Conservation (phyloP, 2,888 invertebrate genomes). For the Alviniconcha strummeri region DNA sequence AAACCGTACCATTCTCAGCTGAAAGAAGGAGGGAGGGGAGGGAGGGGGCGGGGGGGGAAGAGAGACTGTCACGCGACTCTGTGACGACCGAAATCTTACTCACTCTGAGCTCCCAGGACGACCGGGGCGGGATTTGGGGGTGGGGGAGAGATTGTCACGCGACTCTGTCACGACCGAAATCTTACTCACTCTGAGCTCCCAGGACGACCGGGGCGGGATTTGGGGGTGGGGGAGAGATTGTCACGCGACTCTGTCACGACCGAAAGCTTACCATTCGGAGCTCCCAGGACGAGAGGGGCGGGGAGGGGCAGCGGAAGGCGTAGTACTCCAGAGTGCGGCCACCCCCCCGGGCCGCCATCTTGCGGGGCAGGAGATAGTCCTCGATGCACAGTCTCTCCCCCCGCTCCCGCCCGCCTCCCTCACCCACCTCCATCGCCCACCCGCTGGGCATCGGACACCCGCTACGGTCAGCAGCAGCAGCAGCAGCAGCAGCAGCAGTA, state of each 20-base stretch:
- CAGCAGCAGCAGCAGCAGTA: neutral
- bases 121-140: constrained; percentile 1
- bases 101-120: constrained; percentile 15
- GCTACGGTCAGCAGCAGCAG: neutral
- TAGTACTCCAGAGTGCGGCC: neutral
- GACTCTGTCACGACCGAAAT: no score
- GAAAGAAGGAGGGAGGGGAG: no score
- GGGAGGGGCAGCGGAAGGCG: constrained; percentile 26
- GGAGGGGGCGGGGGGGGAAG: no score
- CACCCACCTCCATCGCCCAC: constrained; percentile 12
- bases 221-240: no score
- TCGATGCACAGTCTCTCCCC: constrained; percentile 7
- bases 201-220: constrained; percentile 20
- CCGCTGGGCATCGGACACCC: constrained; percentile 12
- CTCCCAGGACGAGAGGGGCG: constrained; percentile 22
- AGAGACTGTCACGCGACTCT: no score
- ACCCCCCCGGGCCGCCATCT: constrained; percentile 20
- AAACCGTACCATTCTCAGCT: no score
- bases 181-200: constrained; percentile 18
- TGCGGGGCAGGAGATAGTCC: constrained; percentile 21
- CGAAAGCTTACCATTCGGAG: neutral
- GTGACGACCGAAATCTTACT: neutral
- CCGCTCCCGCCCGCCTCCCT: neutral
- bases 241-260: no score
- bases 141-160: no score